Conservation (phyloP, 2,888 invertebrate genomes). For the Gerris lacustris region DNA sequence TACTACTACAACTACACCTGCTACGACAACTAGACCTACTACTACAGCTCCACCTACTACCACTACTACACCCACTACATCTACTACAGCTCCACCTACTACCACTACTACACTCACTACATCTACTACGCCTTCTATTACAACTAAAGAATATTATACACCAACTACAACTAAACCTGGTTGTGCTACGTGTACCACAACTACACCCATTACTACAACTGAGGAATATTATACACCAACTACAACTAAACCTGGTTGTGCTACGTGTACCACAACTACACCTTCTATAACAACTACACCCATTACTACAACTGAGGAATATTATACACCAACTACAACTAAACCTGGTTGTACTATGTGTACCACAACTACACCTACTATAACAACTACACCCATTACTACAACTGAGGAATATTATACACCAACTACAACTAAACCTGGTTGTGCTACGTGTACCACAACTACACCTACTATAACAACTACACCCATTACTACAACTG, state of each 20-base stretch:
- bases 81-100: not conserved
- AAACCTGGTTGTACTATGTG: too few species aligned
- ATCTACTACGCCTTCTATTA: not conserved
- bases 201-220: not conserved
- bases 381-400: too few species aligned
- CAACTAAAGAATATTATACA: not conserved
- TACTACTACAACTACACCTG: conserved; percentile 68
- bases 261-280: not conserved
- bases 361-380: too few species aligned
- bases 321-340: too few species aligned
- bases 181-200: not conserved
- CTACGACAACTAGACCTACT: conserved; percentile 40
- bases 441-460: too few species aligned
- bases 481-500: too few species aligned
- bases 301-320: too few species aligned
- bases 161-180: not conserved
- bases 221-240: not conserved
- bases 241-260: not conserved
- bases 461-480: too few species aligned
- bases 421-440: too few species aligned
- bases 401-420: too few species aligned
- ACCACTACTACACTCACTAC: not conserved
- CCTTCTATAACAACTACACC: too few species aligned
- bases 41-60: not conserved
- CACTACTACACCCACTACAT: not conserved